Base-by-base conservation (phyloP, 1,140 invertebrate species). In the Drosophila simulans region DNA sequence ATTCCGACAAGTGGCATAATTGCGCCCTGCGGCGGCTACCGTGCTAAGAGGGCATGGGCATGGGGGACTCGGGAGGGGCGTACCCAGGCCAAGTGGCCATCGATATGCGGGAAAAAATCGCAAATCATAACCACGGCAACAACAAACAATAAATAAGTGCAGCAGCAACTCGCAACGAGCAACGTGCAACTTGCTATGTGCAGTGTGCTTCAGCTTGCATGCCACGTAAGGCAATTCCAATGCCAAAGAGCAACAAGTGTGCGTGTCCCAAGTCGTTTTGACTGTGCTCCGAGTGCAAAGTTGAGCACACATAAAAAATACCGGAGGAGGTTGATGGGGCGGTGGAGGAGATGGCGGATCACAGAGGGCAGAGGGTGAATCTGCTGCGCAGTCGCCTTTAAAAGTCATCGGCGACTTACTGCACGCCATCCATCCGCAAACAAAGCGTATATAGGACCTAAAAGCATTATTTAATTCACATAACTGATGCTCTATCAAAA, bases 1-100 rank as follows among this genome's bases (percentile, higher is more conserved):
- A 90, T 88, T 88, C 84, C 84, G 88, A 90, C 84, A 89, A 89
- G 84, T 89, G 84, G 85, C 84, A 69, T 89, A 89, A 89, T 89
- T 88, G 84, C 84, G 84, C 84, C 84, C 84, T 84, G 72, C 76
- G 84, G 84, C 84, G 64, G 84, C 84, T 89, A 88, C 84, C 84
- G 84, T 88, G 77, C 80, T 57, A 77, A 58, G 70, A 76, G 80
- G 73, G 80, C 75, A 51, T 51, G 80, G 73, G 80, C 75, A 51
- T 31, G 48, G 34, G 48, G 48, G 27, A 27, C 12, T 20, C 20
- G 34, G 31, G 52, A 42, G 27, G n/a, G 17, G 43, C 34, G 7
- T 3, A 45, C 17, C 37, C 54, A 17, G 37, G 15, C 54, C 64
- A 77, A 76, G 72, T 69, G 74, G 74, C 63, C 73, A 77, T 77